phyloP scores from a whole-genome alignment of 2,113 vertebrate species.

The Caretta caretta region DNA sequence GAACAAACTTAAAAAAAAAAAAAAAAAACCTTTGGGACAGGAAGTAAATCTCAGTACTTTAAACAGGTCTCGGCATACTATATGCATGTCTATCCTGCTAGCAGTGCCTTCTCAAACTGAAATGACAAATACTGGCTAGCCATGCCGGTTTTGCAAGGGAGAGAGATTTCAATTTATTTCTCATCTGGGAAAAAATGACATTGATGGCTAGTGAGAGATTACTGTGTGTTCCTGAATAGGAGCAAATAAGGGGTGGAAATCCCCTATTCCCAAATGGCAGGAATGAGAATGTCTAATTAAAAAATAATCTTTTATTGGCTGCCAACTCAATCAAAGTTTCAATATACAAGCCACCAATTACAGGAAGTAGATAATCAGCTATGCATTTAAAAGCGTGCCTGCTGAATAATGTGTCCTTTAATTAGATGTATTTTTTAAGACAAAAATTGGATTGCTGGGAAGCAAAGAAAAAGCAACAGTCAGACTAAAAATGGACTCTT shows the following conservation, averaged over 20 bases:
- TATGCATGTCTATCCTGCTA: not conserved
- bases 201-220: conserved; percentile 51
- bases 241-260: conserved; percentile 45
- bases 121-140: not conserved
- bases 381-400: conserved; percentile 73
- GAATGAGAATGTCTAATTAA: conserved; percentile 77
- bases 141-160: not conserved
- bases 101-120: not conserved
- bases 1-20: not conserved
- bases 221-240: not conserved
- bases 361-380: conserved; percentile 78
- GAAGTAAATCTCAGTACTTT: conserved; percentile 18
- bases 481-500: conserved; percentile 17
- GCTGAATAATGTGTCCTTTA: conserved; percentile 70
- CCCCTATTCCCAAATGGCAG: conserved; percentile 68
- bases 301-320: conserved; percentile 78
- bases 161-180: conserved; percentile 39
- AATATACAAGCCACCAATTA: conserved; percentile 75
- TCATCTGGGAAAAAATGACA: conserved; percentile 45
- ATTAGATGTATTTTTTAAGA: conserved; percentile 68
- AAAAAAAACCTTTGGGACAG: not conserved
- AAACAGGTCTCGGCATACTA: not conserved
- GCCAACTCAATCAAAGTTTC: conserved; percentile 76
- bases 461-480: conserved; percentile 47
- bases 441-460: conserved; percentile 57